These are phyloP conservation scores for Urocolius indicus DNA, from an alignment of 2,113 vertebrate genomes.

Conservation along the genomic window DNA sequence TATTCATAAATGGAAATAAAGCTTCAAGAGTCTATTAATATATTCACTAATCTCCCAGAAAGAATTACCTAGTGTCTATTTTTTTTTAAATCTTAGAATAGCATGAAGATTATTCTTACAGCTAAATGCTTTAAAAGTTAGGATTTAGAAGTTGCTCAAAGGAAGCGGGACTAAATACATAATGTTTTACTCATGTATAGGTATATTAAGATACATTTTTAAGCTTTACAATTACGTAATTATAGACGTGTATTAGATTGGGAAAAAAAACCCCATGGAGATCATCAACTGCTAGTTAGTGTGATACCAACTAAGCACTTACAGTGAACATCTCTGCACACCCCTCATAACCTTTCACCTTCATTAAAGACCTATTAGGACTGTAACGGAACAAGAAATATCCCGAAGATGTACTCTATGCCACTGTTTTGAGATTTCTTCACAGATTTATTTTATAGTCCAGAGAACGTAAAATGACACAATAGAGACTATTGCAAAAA, in stretches of 20 bases:
- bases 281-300: not conserved
- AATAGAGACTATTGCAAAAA: not conserved
- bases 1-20: slow-evolving; percentile 48
- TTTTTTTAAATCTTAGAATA: not conserved
- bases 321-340: not conserved
- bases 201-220: not conserved
- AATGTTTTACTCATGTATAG: not conserved
- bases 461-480: not conserved
- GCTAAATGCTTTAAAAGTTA: not conserved
- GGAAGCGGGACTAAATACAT: not conserved
- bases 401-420: not conserved
- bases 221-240: not conserved
- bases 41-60: slow-evolving; percentile 27
- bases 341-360: not conserved
- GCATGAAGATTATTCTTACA: not conserved
- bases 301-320: not conserved
- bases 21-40: slow-evolving; percentile 14
- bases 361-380: not conserved
- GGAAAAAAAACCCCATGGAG: not conserved
- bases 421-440: not conserved
- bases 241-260: not conserved
- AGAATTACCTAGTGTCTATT: not conserved
- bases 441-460: not conserved
- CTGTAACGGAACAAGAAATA: not conserved
- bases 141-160: not conserved